Conservation (phyloP, 2,113 vertebrate species). For the Phasianus colchicus region DNA sequence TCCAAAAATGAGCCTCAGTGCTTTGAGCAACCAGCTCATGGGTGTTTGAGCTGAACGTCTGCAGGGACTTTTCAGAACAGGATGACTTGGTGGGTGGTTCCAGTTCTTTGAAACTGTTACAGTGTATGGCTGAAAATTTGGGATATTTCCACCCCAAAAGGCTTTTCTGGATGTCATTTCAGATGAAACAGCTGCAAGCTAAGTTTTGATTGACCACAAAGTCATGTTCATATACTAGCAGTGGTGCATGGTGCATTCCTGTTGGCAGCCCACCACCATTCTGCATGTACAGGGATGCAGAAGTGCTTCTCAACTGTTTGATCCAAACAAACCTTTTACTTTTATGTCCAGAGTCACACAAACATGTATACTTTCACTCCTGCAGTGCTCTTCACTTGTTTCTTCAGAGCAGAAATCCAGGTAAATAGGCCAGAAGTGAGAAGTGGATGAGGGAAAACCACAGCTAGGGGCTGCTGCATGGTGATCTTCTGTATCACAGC, state of each 20-base stretch:
- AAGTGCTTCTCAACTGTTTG: not conserved
- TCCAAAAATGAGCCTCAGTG: not conserved
- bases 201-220: not conserved
- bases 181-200: not conserved
- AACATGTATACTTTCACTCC: not conserved
- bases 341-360: not conserved
- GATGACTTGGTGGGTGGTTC: not conserved
- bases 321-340: not conserved
- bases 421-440: not conserved
- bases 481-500: not conserved
- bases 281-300: not conserved
- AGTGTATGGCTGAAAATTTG: rapidly evolving
- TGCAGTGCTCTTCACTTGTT: not conserved
- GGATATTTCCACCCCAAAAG: not conserved
- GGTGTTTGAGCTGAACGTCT: not conserved
- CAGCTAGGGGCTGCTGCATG: not conserved
- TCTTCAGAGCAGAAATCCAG: not conserved
- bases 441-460: not conserved
- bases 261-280: not conserved
- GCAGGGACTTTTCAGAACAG: rapidly evolving
- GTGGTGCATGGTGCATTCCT: rapidly evolving
- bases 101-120: not conserved
- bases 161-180: not conserved
- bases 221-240: not conserved
- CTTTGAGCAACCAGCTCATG: not conserved